Percentiles rank a stretch among this genome's conserved stretches.
Evolutionary conservation across 2,797 vertebrate species (phyloP).

Genomic region (Dendrocincla tyrannina): DNA sequence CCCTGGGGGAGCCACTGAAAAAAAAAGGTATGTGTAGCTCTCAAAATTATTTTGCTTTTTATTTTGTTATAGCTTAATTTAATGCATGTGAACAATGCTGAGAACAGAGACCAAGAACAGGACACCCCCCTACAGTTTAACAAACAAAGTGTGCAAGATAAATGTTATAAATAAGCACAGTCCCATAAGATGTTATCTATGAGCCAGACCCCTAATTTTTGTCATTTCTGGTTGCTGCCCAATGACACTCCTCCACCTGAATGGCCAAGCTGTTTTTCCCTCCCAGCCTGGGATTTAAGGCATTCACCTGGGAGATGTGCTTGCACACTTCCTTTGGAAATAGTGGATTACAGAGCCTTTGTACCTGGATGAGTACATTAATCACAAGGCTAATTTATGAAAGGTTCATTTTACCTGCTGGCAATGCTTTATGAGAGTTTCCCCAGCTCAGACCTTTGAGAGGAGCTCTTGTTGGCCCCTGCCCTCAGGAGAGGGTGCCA

Average conservation of each 20-base stretch:
- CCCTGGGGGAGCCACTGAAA: not conserved
- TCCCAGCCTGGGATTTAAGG: not conserved
- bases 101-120: not conserved
- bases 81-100: not conserved
- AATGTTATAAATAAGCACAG: not conserved
- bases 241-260: not conserved
- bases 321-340: not conserved
- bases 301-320: not conserved
- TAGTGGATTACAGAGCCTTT: not conserved
- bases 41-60: not conserved
- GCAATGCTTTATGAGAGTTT: not conserved
- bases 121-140: not conserved
- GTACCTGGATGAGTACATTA: not conserved
- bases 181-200: not conserved
- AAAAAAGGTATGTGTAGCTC: accelerated
- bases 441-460: not conserved
- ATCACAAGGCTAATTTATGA: not conserved
- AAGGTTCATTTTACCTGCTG: not conserved
- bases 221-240: not conserved
- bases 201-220: not conserved
- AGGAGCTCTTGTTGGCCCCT: not conserved
- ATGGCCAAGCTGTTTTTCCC: not conserved
- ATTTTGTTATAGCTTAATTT: not conserved
- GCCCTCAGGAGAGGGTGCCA: not conserved
- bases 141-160: not conserved